Evolutionary conservation across 2,888 invertebrate species (phyloP), one percentile per base, ranked within the genome.

Genomic region (Petrolisthes manimaculis): DNA sequence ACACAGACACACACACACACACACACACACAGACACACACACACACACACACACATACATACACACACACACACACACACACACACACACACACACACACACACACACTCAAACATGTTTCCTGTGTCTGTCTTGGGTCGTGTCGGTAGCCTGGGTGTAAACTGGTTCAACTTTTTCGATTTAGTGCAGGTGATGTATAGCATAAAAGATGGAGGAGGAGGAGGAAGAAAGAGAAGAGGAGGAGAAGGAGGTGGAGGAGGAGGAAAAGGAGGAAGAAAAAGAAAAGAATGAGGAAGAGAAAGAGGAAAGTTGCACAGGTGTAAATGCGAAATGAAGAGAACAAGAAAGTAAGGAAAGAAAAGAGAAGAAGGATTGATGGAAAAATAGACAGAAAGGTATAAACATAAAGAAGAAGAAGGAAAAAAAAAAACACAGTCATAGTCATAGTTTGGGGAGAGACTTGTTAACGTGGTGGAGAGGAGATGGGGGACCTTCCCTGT

Each of bases 21-120:
- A 77, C 14, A 24, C 5, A 37, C 37, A 37, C 5, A 77, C 5
- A 77, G 8, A 77, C 51, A 24, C 6, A 51, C 18, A 77, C 5
- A 77, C 51, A 77, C 37, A 77, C 51, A 77, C 37, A 77, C 51
- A 77, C 37, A 77, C 51, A 77, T 14, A 77, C 51, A 77, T 14
- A 77, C 51, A 77, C 37, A 77, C 51, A 77, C 37, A 77, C 51
- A 77, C 37, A 77, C 51, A 77, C 37, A 77, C 51, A 77, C 37
- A 77, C 51, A 77, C 14, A 77, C 51, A 77, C 14, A 77, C 51
- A 21, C 37, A 77, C 18, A 77, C 14, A 51, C 18, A 51, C 14
- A 77, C 51, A 77, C 14, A 77, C 51, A 24, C 51, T 24, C 5
- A 14, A 18, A 18, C 14, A n/a, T 74, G 6, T 74, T 67, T 12